Evolutionary conservation across 1,140 invertebrate genomes (phyloP), one percentile per base, ranked within the genome.

Genomic region (Drosophila lowei): DNA sequence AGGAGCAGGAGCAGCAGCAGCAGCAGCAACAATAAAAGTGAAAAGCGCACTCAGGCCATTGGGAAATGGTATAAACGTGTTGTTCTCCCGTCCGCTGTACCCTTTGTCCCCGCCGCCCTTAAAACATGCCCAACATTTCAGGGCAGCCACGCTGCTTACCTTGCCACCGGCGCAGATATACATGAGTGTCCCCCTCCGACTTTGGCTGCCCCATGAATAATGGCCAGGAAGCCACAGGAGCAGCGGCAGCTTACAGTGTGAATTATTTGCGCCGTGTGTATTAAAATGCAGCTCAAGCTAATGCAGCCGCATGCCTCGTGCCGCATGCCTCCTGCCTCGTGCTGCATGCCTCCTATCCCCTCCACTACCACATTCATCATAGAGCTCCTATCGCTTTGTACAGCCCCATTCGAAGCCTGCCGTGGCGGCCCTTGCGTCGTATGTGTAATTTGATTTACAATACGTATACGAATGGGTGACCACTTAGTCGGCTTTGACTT

Each of bases 61-160:
- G 73, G 80, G 53, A 86, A 85, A 85, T 81, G 81, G 77, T 72
- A 86, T 85, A 85, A 85, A 86, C 81, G 72, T 85, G 80, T 77
- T 64, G 54, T 49, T 53, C 68, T 49, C 48, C 66, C 34, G 59
- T 38, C 48, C n/a, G 38, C 41, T 30, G 34, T n/a, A 18, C 41
- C 44, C 48, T 23, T 6, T 57, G 59, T 64, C 74, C 55, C 61
- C 55, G 58, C 60, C 8, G 66, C 66, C 63, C 47, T 41, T 61
- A 15, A 34, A 58, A 49, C 49, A 41, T 50, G 16, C 30, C 43
- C 41, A 23, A 23, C 41, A 41, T 30, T 49, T 63, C 48, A 47
- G 56, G 67, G 11, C 8, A 9, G 11, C 30, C 8, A 8, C 30
- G 30, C 52, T 74, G 64, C 60, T 77, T 71, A 77, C 68, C 70